Percentiles rank a stretch among this genome's conserved stretches.
Conservation (phyloP, 2,888 invertebrate genomes). For the Muschampia plurimacula region DNA sequence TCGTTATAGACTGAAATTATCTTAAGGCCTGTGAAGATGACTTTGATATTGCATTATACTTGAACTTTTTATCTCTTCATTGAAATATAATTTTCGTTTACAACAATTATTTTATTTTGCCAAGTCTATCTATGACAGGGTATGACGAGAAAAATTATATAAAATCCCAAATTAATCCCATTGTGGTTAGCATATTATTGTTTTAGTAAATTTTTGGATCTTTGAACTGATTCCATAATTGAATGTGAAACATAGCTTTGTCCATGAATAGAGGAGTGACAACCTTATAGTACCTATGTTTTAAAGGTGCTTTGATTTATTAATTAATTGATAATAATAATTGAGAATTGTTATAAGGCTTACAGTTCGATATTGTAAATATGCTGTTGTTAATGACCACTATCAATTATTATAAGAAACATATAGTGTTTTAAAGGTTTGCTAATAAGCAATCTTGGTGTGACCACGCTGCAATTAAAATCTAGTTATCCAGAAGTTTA, state of each 20-base stretch:
- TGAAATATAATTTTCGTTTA: neutral
- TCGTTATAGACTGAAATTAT: conserved; percentile 21
- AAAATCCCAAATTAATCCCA: neutral
- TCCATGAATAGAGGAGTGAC: conserved; percentile 25
- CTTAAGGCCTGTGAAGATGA: neutral
- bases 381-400: conserved; percentile 24
- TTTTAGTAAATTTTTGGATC: neutral
- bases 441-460: neutral
- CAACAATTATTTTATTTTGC: neutral
- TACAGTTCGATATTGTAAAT: conserved; percentile 29
- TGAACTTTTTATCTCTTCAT: neutral
- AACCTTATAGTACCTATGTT: conserved; percentile 33
- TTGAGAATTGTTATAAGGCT: conserved; percentile 31
- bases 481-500: conserved; percentile 3
- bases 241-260: conserved; percentile 13
- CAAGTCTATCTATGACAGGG: conserved; percentile 17
- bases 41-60: neutral
- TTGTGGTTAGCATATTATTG: neutral
- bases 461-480: conserved; percentile 8
- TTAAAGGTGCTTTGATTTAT: conserved; percentile 34
- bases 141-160: neutral
- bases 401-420: conserved; percentile 4
- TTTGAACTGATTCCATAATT: neutral
- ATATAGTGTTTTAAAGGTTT: conserved; percentile 9
- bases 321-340: conserved; percentile 17